phyloP scores from a whole-genome alignment of 2,113 vertebrate genomes.

The Rhipidura dahli region DNA sequence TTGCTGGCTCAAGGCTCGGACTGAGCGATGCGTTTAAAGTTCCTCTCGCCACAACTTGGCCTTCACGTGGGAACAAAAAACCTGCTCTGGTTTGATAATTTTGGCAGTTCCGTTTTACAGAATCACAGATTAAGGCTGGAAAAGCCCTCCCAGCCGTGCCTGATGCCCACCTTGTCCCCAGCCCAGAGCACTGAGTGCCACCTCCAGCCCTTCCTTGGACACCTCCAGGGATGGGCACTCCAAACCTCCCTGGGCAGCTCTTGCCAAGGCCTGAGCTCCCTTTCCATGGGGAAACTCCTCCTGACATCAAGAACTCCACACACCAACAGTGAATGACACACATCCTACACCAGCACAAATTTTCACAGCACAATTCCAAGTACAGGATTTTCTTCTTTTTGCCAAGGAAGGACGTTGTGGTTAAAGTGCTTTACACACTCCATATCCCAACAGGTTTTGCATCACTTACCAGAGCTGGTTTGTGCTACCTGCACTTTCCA shows the following conservation, averaged over 20 bases:
- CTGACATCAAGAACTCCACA: not conserved
- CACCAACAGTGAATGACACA: not conserved
- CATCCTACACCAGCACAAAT: not conserved
- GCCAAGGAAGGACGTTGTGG: rapidly evolving
- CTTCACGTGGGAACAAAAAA: not conserved
- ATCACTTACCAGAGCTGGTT: not conserved
- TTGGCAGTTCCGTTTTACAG: not conserved
- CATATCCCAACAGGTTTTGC: not conserved
- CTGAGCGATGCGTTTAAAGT: not conserved
- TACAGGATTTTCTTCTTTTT: not conserved
- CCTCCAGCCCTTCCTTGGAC: not conserved
- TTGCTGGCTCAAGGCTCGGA: not conserved
- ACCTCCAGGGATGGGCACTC: not conserved
- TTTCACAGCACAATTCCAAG: not conserved
- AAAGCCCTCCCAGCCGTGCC: not conserved
- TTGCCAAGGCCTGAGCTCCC: rapidly evolving
- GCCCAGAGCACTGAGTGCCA: not conserved
- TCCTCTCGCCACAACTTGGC: not conserved
- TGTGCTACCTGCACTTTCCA: not conserved
- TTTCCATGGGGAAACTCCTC: rapidly evolving
- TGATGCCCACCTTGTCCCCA: rapidly evolving
- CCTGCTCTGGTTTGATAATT: not conserved
- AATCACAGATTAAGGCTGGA: rapidly evolving
- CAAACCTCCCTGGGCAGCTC: not conserved
- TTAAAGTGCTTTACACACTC: not conserved